Conservation (phyloP, 2,888 invertebrate species). For the Lasioglossum lativentre region DNA sequence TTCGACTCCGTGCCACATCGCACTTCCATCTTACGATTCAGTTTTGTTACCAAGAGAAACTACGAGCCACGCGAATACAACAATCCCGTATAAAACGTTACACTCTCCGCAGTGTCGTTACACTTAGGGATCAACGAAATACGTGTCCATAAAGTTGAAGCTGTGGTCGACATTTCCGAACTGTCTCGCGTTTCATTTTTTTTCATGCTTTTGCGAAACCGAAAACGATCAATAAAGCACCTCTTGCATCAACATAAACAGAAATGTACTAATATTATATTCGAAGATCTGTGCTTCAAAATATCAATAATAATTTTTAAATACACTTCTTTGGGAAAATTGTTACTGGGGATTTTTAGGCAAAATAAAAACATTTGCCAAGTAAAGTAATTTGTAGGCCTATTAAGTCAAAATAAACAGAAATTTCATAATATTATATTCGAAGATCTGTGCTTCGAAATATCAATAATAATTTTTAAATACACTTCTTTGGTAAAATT, state of each 20-base stretch:
- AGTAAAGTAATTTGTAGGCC: too few species aligned
- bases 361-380: too few species aligned
- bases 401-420: too few species aligned
- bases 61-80: background rate
- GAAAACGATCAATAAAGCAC: conserved; percentile 33
- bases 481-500: too few species aligned
- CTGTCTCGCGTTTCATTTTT: conserved; percentile 5
- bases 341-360: too few species aligned
- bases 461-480: too few species aligned
- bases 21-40: background rate
- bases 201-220: background rate
- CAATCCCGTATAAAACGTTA: background rate
- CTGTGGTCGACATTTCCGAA: background rate
- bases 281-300: too few species aligned
- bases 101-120: background rate
- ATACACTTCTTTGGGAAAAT: too few species aligned
- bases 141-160: conserved; percentile 20
- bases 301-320: too few species aligned
- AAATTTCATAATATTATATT: too few species aligned
- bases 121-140: background rate
- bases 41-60: conserved; percentile 1
- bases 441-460: too few species aligned
- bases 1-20: background rate
- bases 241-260: background rate
- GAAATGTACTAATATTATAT: too few species aligned